These are phyloP conservation scores for Tapirus terrestris DNA, from an alignment of 2,113 vertebrate species.

Conservation along the genomic window DNA sequence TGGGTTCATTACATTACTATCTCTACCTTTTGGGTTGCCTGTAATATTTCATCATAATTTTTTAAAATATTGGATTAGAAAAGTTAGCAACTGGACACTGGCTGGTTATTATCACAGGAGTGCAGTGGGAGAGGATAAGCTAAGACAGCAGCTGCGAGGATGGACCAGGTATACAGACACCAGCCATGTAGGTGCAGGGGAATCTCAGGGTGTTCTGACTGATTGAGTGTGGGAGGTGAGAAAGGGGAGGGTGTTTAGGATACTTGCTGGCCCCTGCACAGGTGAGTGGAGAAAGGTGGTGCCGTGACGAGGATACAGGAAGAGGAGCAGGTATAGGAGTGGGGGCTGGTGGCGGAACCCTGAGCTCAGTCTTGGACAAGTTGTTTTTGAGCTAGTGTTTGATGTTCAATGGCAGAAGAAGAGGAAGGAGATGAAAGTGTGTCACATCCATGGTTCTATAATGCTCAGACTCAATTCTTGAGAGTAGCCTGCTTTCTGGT, in stretches of 20 bases:
- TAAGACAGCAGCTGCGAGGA: not conserved
- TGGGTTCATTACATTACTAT: not conserved
- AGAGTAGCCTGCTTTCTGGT: not conserved
- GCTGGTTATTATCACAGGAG: not conserved
- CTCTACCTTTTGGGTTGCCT: not conserved
- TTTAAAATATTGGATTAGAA: not conserved
- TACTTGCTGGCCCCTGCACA: not conserved
- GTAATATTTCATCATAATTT: not conserved
- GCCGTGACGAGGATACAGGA: not conserved
- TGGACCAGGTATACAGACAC: no score
- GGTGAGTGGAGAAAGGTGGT: not conserved
- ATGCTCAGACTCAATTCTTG: not conserved
- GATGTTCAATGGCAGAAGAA: not conserved
- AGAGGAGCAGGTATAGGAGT: not conserved
- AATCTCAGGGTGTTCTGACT: no score
- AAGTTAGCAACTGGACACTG: no score
- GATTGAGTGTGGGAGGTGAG: not conserved
- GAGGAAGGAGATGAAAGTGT: not conserved
- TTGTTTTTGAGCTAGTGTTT: not conserved
- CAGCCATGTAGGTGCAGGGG: accelerated
- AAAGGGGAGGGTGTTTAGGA: not conserved
- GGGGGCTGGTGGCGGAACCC: no score
- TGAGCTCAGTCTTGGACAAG: not conserved
- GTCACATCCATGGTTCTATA: not conserved
- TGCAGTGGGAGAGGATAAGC: not conserved